These are phyloP conservation scores for Hassar affinis DNA, from an alignment of 2,113 vertebrate genomes.

Conservation along the genomic window DNA sequence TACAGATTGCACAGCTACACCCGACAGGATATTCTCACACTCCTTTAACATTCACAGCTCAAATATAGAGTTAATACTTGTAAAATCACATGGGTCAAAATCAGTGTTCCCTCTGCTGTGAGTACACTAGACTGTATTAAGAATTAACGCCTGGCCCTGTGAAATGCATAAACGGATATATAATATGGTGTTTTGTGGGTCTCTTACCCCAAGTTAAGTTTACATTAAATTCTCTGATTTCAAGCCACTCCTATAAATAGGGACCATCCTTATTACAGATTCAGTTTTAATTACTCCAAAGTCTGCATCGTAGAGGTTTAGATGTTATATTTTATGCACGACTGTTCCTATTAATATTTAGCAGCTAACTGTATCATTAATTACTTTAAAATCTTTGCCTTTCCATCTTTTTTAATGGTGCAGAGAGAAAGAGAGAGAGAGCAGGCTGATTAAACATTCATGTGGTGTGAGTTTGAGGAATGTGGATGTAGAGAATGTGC, in stretches of 20 bases:
- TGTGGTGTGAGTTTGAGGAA: constrained; percentile 91
- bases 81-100: not conserved
- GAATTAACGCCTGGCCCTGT: not conserved
- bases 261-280: constrained; percentile 80
- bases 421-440: constrained; percentile 82
- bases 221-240: constrained; percentile 65
- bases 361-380: constrained; percentile 97
- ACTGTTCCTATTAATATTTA: constrained; percentile 98
- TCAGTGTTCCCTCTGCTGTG: not conserved
- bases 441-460: constrained; percentile 88
- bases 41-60: not conserved
- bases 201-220: constrained; percentile 65
- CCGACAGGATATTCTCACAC: not conserved
- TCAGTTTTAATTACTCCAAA: constrained; percentile 90
- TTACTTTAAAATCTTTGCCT: constrained; percentile 92
- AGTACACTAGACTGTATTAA: not conserved
- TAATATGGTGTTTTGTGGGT: not conserved
- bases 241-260: constrained; percentile 81
- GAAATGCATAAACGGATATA: not conserved
- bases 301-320: constrained; percentile 90
- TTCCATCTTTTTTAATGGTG: constrained; percentile 91
- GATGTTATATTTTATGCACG: constrained; percentile 96
- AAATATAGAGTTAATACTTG: not conserved
- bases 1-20: not conserved
- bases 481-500: constrained; percentile 80